Conservation (phyloP, 2,888 invertebrate species). For the Aleiodes alternator region DNA sequence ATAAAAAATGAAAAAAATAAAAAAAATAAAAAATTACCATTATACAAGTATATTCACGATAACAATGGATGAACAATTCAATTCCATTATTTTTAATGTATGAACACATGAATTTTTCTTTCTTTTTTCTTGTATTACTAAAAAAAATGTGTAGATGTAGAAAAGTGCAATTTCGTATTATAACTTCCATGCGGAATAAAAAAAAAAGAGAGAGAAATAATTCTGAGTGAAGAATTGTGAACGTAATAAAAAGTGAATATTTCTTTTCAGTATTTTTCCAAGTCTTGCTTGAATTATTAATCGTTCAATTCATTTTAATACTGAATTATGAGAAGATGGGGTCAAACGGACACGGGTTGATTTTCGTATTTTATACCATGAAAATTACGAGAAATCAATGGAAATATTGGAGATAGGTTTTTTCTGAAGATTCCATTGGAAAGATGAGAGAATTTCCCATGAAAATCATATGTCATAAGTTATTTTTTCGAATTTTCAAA, state of each 20-base stretch:
- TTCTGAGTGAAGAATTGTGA: constrained; percentile 2
- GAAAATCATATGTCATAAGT: too few species aligned
- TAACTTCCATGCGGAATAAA: constrained; percentile 16
- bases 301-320: too few species aligned
- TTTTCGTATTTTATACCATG: too few species aligned
- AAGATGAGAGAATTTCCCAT: too few species aligned
- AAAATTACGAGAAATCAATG: too few species aligned
- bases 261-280: not conserved
- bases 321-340: too few species aligned
- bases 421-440: too few species aligned
- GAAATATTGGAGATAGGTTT: too few species aligned
- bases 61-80: not conserved
- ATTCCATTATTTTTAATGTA: not conserved
- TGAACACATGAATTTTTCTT: not conserved
- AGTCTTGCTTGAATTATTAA: too few species aligned
- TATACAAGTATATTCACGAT: not conserved
- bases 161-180: constrained; percentile 7
- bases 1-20: not conserved
- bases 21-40: not conserved
- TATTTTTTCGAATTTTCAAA: too few species aligned
- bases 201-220: not conserved
- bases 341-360: too few species aligned
- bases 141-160: constrained; percentile 1
- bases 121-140: not conserved
- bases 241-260: constrained; percentile 1